Base-by-base conservation (phyloP, 2,797 vertebrate species). In the Liparis tanakae region DNA sequence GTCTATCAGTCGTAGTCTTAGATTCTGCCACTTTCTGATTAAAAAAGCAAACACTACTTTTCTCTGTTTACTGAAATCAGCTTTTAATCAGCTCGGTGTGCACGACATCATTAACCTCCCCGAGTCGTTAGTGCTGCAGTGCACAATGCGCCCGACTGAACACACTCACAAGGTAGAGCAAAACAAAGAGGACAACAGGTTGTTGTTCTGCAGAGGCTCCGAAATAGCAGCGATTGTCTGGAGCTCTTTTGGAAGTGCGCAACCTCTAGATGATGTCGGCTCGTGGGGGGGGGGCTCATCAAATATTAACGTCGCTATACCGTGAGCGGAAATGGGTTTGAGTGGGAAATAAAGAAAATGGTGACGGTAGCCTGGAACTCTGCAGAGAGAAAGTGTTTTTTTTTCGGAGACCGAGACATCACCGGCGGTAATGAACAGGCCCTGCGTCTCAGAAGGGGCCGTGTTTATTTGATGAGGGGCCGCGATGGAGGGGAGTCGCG, bases 231-330 rank as follows among this genome's bases (percentile, higher is more conserved):
- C 73, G 20, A 66, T 74, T 72, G 33, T 62, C 85, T 53, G 4
- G 20, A 68, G 72, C 55, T 61, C 33, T 65, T 74, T 48, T 22
- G 33, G 72, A 85, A 22, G 30, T 43, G 58, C 25, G 57, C 56
- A 59, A 66, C 48, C 41, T n/a, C 25, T 22, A 41, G 64, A 78
- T 67, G 74, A 85, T 81, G 72, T 78, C 68, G 74, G 62, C 66
- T 65, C 25, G 2, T 78, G 80, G 74, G 25, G 61, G 82, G 80
- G 74, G 25, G 61, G 82, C 46, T 71, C 54, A 66, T 86, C 7
- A 91, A 88, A 88, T 84, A 83, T 89, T 86, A 60, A 89, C 76
- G 72, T 41, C 55, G 20, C 65, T 65, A 68, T 65, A 68, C 72
- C 71, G 85, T 85, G 51, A 83, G 77, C 64, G 76, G 55, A 76